Base-by-base conservation (phyloP, 2,797 vertebrate genomes). In the Betta splendens region DNA sequence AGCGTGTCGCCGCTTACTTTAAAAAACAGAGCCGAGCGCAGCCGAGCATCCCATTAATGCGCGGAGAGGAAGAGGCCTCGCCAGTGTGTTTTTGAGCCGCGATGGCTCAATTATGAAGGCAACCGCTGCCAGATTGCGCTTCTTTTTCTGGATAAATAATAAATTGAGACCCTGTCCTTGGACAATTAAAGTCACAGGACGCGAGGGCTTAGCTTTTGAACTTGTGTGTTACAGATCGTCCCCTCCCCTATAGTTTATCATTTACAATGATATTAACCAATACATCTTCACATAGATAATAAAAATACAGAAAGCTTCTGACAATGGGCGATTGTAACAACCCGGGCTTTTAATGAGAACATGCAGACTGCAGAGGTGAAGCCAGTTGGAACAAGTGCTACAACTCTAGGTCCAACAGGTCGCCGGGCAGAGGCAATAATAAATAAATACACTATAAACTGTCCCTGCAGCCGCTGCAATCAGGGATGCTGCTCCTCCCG, bases 101-200 rank as follows among this genome's bases (percentile, higher is more conserved):
- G 69, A 85, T 53, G 75, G 67, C 52, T 82, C 72, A 77, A 76
- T 83, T 77, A 73, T 31, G 21, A 82, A 77, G 69, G 67, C 65
- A 70, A 55, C 70, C 64, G 75, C 61, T 39, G 13, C 79, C 72
- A 48, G 42, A 65, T 57, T 69, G 66, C 43, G 70, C 42, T 72
- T 80, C 64, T 77, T 77, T 85, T 54, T 54, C 33, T 48, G 63
- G 66, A 86, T 83, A 81, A 89, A 90, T 85, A 87, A 87, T 78
- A 82, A 60, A 88, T 74, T 72, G 74, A 75, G 81, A 84, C 83
- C 80, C 87, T 86, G 83, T 64, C 52, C 32, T n/a, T 39, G 21
- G 64, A 80, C 74, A 80, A 77, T 65, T 66, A 83, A 82, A 78
- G 50, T 42, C 55, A 72, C 70, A 81, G 80, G 79, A 88, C 75